These are phyloP conservation scores for Punctoribates punctum DNA, from an alignment of 2,888 invertebrate genomes.

Conservation along the genomic window DNA sequence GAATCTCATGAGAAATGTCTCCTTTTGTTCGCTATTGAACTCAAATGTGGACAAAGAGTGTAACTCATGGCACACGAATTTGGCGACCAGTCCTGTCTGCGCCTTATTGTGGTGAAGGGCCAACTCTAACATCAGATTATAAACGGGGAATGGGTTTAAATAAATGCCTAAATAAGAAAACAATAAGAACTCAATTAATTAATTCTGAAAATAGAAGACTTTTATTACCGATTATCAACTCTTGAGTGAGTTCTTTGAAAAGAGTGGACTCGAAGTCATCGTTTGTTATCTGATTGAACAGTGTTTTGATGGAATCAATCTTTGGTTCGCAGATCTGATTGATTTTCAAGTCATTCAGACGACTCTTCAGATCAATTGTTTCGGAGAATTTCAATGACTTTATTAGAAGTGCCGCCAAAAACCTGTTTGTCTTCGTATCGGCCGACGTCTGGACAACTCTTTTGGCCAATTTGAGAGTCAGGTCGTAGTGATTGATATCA, in stretches of 20 bases:
- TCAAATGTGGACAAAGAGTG: neutral
- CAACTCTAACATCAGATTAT: neutral
- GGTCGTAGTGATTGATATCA: neutral
- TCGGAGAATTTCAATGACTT: neutral
- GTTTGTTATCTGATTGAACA: conserved; percentile 21
- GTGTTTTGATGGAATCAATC: neutral
- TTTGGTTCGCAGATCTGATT: neutral
- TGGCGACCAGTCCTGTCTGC: neutral
- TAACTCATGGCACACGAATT: neutral
- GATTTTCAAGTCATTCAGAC: neutral
- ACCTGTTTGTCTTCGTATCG: neutral
- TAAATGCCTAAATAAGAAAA: conserved; percentile 5
- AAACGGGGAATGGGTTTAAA: conserved; percentile 1
- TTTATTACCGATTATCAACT: conserved; percentile 4
- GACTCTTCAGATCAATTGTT: neutral
- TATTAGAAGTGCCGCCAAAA: neutral
- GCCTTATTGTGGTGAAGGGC: neutral
- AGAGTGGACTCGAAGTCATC: neutral
- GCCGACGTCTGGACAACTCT: neutral
- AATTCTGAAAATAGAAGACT: neutral
- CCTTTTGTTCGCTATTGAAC: neutral
- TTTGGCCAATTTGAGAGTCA: neutral
- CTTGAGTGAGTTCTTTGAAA: neutral
- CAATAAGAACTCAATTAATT: neutral
- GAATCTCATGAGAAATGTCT: neutral